Evolutionary conservation across 2,888 invertebrate species (phyloP).

Genomic region (Osmoderma eremita): DNA sequence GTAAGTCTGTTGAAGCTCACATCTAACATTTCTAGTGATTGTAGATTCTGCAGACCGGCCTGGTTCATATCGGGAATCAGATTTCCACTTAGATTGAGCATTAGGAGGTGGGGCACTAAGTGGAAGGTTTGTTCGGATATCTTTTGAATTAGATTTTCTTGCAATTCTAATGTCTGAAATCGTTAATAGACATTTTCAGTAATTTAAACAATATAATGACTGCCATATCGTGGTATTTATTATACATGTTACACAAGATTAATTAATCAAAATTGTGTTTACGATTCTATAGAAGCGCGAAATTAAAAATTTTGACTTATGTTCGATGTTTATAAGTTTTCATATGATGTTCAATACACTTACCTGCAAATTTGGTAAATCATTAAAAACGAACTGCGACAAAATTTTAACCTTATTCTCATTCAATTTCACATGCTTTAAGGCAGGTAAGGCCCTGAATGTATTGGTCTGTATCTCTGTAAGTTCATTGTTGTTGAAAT

Average conservation of each 20-base stretch:
- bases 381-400: slow-evolving; percentile 79
- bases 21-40: slow-evolving; percentile 86
- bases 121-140: slow-evolving; percentile 81
- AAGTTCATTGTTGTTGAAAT: slow-evolving; percentile 85
- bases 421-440: slow-evolving; percentile 70
- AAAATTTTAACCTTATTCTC: slow-evolving; percentile 79
- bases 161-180: slow-evolving; percentile 76
- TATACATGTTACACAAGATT: too few relatives aligned
- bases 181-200: too few relatives aligned
- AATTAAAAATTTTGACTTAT: neutral
- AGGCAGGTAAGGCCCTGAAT: slow-evolving; percentile 74
- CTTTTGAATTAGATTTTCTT: slow-evolving; percentile 76
- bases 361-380: slow-evolving; percentile 72
- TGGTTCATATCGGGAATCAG: slow-evolving; percentile 79
- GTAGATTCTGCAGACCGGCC: slow-evolving; percentile 77
- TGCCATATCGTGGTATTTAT: neutral
- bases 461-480: slow-evolving; percentile 78
- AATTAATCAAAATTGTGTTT: too few relatives aligned
- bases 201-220: too few relatives aligned
- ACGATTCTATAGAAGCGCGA: too few relatives aligned
- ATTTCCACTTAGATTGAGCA: slow-evolving; percentile 86
- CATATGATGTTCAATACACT: neutral
- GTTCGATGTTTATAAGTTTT: too few relatives aligned
- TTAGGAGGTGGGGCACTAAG: slow-evolving; percentile 79
- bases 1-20: slow-evolving; percentile 81